Evolutionary conservation across 2,113 vertebrate genomes (phyloP), one percentile per base, ranked within the genome.

Genomic region (Sinocyclocheilus maitianheensis): DNA sequence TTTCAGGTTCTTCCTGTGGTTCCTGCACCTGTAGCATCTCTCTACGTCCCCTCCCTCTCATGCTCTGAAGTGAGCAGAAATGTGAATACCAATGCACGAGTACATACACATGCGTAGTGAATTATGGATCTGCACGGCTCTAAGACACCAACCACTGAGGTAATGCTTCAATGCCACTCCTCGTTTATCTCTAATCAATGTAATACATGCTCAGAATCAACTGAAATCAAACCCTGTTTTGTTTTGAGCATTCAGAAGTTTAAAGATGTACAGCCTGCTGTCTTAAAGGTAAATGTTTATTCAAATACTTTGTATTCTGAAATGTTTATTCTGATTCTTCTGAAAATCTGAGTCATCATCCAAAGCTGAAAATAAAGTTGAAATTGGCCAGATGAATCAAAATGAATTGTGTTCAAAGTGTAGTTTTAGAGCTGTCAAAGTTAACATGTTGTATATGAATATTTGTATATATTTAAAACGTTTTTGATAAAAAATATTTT

Each of bases 141-240:
- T 79, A 67, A 20, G 63, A 46, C 62, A 86, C 30, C 30, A 34
- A 34, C 30, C 2, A 34, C 63, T n/a, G 67, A 63, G 69, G 72
- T 34, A 88, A 76, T n/a, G 67, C 82, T 81, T 87, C 71, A 79
- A 80, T 87, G 77, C 77, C 77, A 80, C 82, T 84, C 83, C 30
- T 65, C 53, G 77, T 88, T 85, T 85, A 67, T 71, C 83, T 79
- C 51, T 87, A 79, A 84, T 83, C 76, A 83, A 71, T 80, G 78
- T 67, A 81, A 86, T 75, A 81, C 79, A 81, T 86, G 77, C 78
- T 81, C 67, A 48, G 67, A 48, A 81, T 81, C 84, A 69, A 69
- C 62, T 4, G 40, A 69, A 65, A 82, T 51, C 65, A 83, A 83
- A 18, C 11, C 22, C 18, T 72, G 81, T 30, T 72, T 69, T 83